Conservation (phyloP, 1,140 invertebrate species). For the Pantala flavescens region DNA sequence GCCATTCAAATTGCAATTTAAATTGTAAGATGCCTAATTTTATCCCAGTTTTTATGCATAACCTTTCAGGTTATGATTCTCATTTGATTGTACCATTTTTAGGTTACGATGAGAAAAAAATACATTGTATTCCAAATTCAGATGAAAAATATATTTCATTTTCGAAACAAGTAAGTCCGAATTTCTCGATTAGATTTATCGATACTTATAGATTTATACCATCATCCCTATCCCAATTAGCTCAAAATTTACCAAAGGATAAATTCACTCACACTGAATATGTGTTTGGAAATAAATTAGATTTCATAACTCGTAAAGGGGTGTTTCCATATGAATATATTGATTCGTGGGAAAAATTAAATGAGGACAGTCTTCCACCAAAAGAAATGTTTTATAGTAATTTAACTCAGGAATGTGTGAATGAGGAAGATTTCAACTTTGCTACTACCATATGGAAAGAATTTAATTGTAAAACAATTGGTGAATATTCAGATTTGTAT, state of each 20-base stretch:
- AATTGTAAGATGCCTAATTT: background rate
- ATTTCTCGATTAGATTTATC: background rate
- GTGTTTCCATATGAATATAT: slow-evolving; percentile 30
- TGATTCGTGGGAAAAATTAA: slow-evolving; percentile 24
- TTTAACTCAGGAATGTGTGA: slow-evolving; percentile 9
- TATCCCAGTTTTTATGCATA: background rate
- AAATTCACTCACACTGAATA: background rate
- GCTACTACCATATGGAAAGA: background rate
- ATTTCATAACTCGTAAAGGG: background rate
- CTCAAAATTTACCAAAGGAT: background rate
- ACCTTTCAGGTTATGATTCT: background rate
- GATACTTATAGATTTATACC: background rate
- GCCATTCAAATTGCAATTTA: background rate
- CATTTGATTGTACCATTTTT: background rate
- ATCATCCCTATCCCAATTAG: background rate
- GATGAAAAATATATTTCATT: background rate
- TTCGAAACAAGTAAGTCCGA: background rate
- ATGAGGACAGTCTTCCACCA: slow-evolving; percentile 25
- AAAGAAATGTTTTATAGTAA: slow-evolving; percentile 25
- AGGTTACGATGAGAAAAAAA: background rate
- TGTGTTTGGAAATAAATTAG: background rate
- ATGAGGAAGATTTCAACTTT: background rate
- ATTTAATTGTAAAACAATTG: background rate
- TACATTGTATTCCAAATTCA: background rate
- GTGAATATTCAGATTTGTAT: slow-evolving; percentile 1